These are phyloP conservation scores for Buphagus erythrorhynchus DNA, from an alignment of 2,797 vertebrate genomes.

Conservation along the genomic window DNA sequence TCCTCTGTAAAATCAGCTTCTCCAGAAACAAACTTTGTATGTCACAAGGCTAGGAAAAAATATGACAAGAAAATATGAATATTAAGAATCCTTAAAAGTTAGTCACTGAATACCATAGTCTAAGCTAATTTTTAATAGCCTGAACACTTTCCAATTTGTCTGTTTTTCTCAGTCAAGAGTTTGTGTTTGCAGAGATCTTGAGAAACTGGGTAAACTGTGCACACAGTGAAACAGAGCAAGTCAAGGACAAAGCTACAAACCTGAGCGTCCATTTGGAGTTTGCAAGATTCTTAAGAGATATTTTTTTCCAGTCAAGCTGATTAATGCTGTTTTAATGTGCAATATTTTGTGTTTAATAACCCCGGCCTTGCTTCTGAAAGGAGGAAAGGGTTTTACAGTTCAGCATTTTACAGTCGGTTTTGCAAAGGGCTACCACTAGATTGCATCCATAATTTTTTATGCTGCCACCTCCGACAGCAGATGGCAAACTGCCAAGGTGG, in stretches of 20 bases:
- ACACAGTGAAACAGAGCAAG: not conserved
- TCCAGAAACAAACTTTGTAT: not conserved
- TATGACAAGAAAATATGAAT: not conserved
- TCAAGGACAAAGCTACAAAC: constrained; percentile 45
- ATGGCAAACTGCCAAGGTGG: not conserved
- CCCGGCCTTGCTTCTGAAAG: constrained; percentile 3
- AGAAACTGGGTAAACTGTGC: not conserved
- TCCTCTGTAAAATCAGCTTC: not conserved
- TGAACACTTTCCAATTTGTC: not conserved
- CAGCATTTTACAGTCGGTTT: constrained; percentile 18
- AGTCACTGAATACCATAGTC: accelerated
- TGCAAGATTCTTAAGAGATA: not conserved
- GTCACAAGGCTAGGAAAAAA: not conserved
- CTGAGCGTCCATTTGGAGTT: not conserved
- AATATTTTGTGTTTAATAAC: constrained; percentile 52
- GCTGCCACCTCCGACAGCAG: not conserved
- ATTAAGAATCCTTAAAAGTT: not conserved
- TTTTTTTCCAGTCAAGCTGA: constrained; percentile 30
- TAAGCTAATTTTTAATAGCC: not conserved
- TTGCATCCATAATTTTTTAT: constrained; percentile 41
- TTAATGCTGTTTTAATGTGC: constrained; percentile 39
- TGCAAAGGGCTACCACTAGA: constrained; percentile 22
- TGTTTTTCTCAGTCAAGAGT: not conserved
- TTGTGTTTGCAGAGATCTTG: not conserved
- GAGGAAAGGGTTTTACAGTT: constrained; percentile 37